Evolutionary conservation across 1,140 invertebrate species (phyloP).

Genomic region (Drosophila ficusphila): DNA sequence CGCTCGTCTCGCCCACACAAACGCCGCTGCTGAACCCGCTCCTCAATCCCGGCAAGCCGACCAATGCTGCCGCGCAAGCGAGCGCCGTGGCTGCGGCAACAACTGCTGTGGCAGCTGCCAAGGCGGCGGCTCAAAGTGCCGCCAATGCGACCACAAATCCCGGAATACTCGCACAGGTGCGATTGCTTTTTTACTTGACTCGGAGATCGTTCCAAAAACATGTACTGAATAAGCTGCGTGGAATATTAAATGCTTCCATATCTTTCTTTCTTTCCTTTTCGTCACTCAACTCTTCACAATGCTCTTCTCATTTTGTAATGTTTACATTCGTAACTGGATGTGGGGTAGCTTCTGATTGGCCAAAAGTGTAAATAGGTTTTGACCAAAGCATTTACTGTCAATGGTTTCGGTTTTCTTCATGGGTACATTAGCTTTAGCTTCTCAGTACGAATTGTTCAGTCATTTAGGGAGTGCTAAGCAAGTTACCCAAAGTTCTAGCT

Average conservation of each 20-base stretch:
- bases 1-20: conserved; percentile 23
- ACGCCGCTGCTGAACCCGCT: conserved; percentile 23
- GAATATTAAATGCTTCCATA: neutral
- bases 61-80: conserved; percentile 68
- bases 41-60: conserved; percentile 28
- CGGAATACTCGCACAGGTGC: conserved; percentile 69
- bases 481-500: no score
- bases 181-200: neutral
- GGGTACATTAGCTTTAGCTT: no score
- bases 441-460: neutral
- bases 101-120: conserved; percentile 77
- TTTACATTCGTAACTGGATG: no score
- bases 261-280: no score
- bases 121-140: conserved; percentile 77
- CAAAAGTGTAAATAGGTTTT: no score
- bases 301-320: no score
- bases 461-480: no score
- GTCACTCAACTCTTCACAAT: no score
- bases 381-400: neutral
- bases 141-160: conserved; percentile 80
- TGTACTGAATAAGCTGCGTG: neutral
- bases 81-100: conserved; percentile 75
- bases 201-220: neutral
- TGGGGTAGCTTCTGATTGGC: no score
- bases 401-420: neutral